Conservation (phyloP, 2,113 vertebrate species). For the Promerops cafer region DNA sequence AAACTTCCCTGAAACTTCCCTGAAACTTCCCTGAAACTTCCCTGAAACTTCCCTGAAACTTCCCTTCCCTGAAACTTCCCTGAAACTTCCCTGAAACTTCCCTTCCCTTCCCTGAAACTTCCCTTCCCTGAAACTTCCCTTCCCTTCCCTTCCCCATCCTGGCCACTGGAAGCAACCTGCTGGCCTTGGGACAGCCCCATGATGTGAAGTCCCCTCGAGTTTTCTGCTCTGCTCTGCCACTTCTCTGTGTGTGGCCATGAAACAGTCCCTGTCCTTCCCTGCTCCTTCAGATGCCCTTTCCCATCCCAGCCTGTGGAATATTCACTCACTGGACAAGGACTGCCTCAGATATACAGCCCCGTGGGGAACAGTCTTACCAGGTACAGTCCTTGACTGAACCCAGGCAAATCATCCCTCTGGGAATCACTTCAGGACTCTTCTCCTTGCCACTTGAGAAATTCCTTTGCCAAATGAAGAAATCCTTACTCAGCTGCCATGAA, state of each 20-base stretch:
- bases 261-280: background rate
- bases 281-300: background rate
- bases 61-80: no score
- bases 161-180: background rate
- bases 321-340: background rate
- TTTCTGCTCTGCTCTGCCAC: background rate
- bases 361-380: fast-evolving
- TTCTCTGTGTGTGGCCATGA: background rate
- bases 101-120: no score
- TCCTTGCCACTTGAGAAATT: background rate
- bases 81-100: no score
- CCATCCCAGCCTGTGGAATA: no score
- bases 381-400: background rate
- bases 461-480: background rate
- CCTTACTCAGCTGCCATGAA: background rate
- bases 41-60: no score
- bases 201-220: background rate
- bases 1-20: no score
- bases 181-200: background rate
- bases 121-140: no score
- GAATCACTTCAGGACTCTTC: background rate
- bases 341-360: background rate
- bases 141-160: background rate
- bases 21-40: no score
- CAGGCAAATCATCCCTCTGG: background rate